These are phyloP conservation scores for Loriculus beryllinus DNA, from an alignment of 2,797 vertebrate species.

Conservation along the genomic window DNA sequence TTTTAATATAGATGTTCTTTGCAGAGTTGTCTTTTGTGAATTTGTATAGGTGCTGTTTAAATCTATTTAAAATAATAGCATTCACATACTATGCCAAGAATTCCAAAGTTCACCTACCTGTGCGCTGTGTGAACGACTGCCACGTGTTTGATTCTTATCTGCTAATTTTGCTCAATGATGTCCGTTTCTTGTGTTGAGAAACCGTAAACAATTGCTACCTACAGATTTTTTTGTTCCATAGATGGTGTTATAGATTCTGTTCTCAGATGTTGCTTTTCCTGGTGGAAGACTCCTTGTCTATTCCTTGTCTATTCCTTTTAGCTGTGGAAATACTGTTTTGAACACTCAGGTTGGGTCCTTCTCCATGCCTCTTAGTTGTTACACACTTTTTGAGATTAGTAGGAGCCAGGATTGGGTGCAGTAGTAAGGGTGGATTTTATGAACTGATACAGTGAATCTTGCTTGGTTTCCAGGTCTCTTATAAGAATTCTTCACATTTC, in stretches of 20 bases:
- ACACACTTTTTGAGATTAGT: rapidly evolving
- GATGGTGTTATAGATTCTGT: not conserved
- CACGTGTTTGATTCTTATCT: not conserved
- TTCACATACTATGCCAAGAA: not conserved
- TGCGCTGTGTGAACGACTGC: not conserved
- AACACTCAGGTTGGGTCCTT: not conserved
- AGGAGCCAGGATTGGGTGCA: not conserved
- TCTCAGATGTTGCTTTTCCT: not conserved
- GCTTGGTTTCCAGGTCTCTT: not conserved
- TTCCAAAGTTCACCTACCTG: not conserved
- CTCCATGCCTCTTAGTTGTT: rapidly evolving
- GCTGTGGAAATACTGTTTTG: not conserved
- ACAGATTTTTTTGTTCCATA: not conserved
- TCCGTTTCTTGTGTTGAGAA: not conserved
- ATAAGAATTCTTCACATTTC: not conserved
- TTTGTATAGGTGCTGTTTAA: not conserved
- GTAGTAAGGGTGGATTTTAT: not conserved
- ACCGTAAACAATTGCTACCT: not conserved
- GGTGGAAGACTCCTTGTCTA: not conserved
- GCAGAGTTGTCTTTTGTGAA: not conserved
- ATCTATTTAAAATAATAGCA: not conserved
- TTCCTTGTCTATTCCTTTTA: not conserved
- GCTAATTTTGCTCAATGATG: not conserved
- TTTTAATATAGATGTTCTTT: not conserved
- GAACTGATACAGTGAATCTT: not conserved